Conservation (phyloP, 2,888 invertebrate species). For the Xanthia togata region DNA sequence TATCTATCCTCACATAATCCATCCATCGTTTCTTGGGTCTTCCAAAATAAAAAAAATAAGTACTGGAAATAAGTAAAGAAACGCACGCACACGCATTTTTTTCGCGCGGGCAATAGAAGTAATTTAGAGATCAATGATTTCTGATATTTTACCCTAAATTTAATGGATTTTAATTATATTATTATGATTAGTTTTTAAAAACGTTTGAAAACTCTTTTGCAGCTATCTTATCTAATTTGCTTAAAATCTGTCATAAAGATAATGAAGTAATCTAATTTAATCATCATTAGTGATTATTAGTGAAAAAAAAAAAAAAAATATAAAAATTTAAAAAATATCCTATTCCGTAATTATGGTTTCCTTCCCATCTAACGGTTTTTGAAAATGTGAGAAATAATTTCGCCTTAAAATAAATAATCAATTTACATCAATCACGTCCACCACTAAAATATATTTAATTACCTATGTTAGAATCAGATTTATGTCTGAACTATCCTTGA, state of each 20-base stretch:
- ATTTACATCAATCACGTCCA: slow-evolving; percentile 12
- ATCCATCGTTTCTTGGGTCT: no score
- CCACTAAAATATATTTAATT: slow-evolving; percentile 35
- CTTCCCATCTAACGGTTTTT: slow-evolving; percentile 4
- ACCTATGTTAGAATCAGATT: slow-evolving; percentile 11
- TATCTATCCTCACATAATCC: no score
- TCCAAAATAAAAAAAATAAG: no score
- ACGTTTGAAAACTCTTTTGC: background rate
- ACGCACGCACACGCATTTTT: background rate
- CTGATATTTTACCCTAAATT: background rate
- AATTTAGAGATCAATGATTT: background rate
- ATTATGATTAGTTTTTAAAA: background rate
- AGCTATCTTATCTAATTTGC: background rate
- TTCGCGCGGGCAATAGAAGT: background rate
- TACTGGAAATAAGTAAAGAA: no score
- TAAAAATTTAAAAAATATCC: background rate
- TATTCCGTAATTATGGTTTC: slow-evolving; percentile 17
- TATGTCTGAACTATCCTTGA: slow-evolving; percentile 24
- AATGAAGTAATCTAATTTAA: slow-evolving; percentile 26
- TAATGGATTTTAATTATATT: background rate
- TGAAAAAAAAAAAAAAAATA: no score
- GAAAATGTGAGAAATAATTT: slow-evolving; percentile 23
- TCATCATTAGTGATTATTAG: background rate
- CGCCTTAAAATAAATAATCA: slow-evolving; percentile 19
- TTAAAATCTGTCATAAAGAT: slow-evolving; percentile 2